Evolutionary conservation across 2,888 invertebrate genomes (phyloP), one percentile per base, ranked within the genome.

Genomic region (Amphipoea oculea): DNA sequence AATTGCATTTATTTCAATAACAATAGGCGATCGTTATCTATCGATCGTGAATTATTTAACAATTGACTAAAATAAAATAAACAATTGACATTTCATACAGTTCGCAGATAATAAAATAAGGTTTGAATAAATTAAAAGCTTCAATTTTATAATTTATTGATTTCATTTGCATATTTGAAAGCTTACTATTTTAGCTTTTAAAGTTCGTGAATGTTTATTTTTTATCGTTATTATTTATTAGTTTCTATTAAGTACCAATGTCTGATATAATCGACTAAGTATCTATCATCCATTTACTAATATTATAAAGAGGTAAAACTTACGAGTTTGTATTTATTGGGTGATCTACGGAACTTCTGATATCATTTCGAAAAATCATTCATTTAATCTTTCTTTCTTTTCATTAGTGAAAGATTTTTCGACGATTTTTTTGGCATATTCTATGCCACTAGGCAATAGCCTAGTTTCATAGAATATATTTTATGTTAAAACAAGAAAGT

Each of bases 21-120:
- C 94, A 95, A 95, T 91, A 88, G 78, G 79, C 54, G 76, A 73
- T 57, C 45, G 65, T 66, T 78, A 82, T 87, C 86, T 86, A 88
- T 90, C 72, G 86, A 90, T 86, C 82, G 84, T 82, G 83, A 87
- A 89, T 90, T 81, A 87, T 83, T 73, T 67, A 83, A 90, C 89
- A 82, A 90, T 88, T 79, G 88, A 89, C 79, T 84, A 77, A 86
- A 90, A 86, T 89, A 87, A 88, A 93, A 92, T 92, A 94, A 94
- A 94, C 93, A 94, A 95, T 94, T 92, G 92, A 89, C 90, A 88
- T 92, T 91, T 92, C 90, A 91, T 91, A 91, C 91, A 94, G 92
- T 96, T 96, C 92, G 86, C 96, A 96, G 96, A 94, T 95, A 94
- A 96, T 97, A 96, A 96, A 96, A 95, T 94, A 92, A 94, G 95